A percentile compares a stretch with the other conserved stretches of the same genome.
Evolutionary conservation across 1,140 invertebrate species (phyloP).

Genomic region (Centruroides vittatus): DNA sequence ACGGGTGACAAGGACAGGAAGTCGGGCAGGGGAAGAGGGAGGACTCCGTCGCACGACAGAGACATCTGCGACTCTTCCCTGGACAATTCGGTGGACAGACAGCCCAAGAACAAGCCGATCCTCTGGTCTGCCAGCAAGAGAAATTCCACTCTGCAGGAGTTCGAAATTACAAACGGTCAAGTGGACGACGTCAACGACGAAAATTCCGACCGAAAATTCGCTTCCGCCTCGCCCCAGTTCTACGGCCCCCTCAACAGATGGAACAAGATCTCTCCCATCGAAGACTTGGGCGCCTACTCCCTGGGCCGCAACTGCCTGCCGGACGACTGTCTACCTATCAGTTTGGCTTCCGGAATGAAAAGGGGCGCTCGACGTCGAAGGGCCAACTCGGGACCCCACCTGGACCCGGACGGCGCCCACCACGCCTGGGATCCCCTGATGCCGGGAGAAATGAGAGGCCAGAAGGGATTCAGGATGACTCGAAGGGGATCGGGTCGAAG

Average conservation of each 20-base stretch:
- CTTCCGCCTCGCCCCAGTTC: slow-evolving; percentile 4
- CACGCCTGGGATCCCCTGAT: too few species aligned
- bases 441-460: too few species aligned
- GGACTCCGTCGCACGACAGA: slow-evolving; percentile 4
- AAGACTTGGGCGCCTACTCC: slow-evolving; percentile 11
- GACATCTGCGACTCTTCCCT: slow-evolving; percentile 10
- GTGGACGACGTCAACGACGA: slow-evolving; percentile 5
- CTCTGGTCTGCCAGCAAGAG: slow-evolving; percentile 4
- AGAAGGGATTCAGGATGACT: neutral
- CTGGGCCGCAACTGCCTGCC: slow-evolving; percentile 5
- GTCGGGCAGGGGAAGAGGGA: slow-evolving; percentile 4
- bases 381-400: too few species aligned
- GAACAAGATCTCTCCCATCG: slow-evolving; percentile 9
- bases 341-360: too few species aligned
- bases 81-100: slow-evolving; percentile 7
- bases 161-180: slow-evolving; percentile 14
- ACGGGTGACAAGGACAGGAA: slow-evolving; percentile 3
- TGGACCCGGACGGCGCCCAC: too few species aligned
- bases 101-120: slow-evolving; percentile 7
- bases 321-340: slow-evolving; percentile 9
- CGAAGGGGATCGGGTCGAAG: slow-evolving; percentile 8
- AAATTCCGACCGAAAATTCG: slow-evolving; percentile 2
- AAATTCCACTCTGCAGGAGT: slow-evolving; percentile 13
- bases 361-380: too few species aligned
- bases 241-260: slow-evolving; percentile 12